Conservation (phyloP, 1,140 invertebrate genomes). For the Aphaenogaster ashmeadi region DNA sequence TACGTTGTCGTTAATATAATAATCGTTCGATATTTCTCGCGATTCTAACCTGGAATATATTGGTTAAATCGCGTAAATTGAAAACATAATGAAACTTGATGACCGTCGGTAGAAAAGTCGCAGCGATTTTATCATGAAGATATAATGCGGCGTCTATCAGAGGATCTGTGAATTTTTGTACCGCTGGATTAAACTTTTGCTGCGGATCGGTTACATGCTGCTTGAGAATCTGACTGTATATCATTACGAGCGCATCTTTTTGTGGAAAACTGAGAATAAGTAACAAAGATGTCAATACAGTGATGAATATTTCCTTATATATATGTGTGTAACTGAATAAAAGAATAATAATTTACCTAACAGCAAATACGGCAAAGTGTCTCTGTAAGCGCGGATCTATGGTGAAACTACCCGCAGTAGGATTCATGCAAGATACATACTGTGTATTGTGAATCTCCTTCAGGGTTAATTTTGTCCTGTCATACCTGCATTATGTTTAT, state of each 20-base stretch:
- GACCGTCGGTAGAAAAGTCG: slow-evolving; percentile 95
- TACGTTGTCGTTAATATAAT: background rate
- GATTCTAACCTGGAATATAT: slow-evolving; percentile 92
- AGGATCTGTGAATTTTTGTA: slow-evolving; percentile 89
- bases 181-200: slow-evolving; percentile 89
- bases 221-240: slow-evolving; percentile 93
- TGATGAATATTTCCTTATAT: slow-evolving; percentile 20
- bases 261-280: slow-evolving; percentile 92
- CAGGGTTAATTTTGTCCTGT: slow-evolving; percentile 93
- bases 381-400: slow-evolving; percentile 97
- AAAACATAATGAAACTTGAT: slow-evolving; percentile 98
- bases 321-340: background rate
- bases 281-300: background rate
- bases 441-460: slow-evolving; percentile 98
- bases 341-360: slow-evolving; percentile 88
- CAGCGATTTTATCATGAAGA: slow-evolving; percentile 92
- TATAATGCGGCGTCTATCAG: slow-evolving; percentile 92
- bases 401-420: slow-evolving; percentile 97
- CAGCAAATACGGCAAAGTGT: slow-evolving; percentile 97
- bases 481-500: slow-evolving; percentile 88
- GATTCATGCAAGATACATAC: slow-evolving; percentile 98
- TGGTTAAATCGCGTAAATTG: slow-evolving; percentile 96
- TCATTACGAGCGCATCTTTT: slow-evolving; percentile 93
- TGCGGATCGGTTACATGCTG: slow-evolving; percentile 92
- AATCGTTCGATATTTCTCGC: background rate